Evolutionary conservation across 2,888 invertebrate genomes (phyloP).

Genomic region (Eupithecia dodoneata): DNA sequence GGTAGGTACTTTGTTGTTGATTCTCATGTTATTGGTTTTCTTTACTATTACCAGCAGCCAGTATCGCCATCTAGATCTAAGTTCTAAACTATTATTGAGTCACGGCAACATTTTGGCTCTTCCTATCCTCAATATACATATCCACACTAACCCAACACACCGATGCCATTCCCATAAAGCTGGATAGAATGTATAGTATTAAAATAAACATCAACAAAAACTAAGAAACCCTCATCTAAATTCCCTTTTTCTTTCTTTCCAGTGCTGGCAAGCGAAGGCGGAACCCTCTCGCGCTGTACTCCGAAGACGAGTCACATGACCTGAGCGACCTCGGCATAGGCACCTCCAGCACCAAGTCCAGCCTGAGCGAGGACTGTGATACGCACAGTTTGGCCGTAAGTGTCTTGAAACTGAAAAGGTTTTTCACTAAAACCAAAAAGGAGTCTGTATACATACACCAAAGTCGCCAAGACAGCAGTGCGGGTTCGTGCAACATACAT

Average conservation of each 20-base stretch:
- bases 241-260: constrained; percentile 47
- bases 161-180: too few species aligned
- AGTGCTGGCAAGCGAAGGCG: constrained; percentile 80
- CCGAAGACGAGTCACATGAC: constrained; percentile 92
- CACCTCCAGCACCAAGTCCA: constrained; percentile 86
- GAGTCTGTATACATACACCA: background rate
- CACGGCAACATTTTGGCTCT: background rate
- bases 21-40: background rate
- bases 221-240: background rate
- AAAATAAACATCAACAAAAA: background rate
- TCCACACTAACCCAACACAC: too few species aligned
- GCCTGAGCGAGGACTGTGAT: constrained; percentile 86
- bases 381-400: constrained; percentile 86
- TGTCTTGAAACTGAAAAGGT: constrained; percentile 37
- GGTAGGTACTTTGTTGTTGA: background rate
- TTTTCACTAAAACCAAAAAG: background rate
- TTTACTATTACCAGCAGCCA: background rate
- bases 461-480: background rate
- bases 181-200: too few species aligned
- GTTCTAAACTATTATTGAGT: background rate
- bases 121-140: background rate
- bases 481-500: background rate
- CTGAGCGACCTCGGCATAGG: constrained; percentile 93
- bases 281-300: constrained; percentile 88
- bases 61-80: background rate